A percentile compares a stretch with the other conserved stretches of the same genome.
Evolutionary conservation across 2,113 vertebrate genomes (phyloP).

Genomic region (Serinus canaria): DNA sequence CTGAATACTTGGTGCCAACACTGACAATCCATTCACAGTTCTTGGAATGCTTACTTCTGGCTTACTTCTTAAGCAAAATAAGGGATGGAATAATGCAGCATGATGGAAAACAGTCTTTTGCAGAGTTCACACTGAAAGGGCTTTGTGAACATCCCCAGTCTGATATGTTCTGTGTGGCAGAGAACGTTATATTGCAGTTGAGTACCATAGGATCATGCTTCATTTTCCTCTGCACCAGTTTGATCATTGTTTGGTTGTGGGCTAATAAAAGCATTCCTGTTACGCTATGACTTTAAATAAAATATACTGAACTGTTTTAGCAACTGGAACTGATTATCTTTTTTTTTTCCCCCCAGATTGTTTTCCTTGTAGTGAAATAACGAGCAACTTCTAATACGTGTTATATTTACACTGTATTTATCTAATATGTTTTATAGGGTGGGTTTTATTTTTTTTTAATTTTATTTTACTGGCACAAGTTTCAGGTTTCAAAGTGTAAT

Average conservation of each 20-base stretch:
- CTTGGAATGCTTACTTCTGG: conserved; percentile 25
- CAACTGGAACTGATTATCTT: conserved; percentile 36
- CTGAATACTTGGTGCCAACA: conserved; percentile 11
- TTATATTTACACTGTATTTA: conserved; percentile 43
- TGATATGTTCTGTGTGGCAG: neutral
- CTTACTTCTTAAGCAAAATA: neutral
- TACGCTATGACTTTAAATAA: conserved; percentile 32
- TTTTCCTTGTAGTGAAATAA: conserved; percentile 38
- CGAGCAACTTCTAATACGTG: neutral
- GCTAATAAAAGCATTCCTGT: conserved; percentile 33
- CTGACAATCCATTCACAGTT: neutral
- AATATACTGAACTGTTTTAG: conserved; percentile 27
- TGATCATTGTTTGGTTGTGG: conserved; percentile 36
- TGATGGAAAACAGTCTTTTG: neutral
- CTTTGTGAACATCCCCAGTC: neutral
- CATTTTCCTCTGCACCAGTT: neutral
- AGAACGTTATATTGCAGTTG: neutral
- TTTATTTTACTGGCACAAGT: neutral
- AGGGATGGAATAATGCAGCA: neutral
- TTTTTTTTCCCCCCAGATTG: neutral
- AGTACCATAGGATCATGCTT: neutral
- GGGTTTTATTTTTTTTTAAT: neutral
- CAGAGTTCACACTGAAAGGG: neutral
- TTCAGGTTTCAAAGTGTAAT: conserved; percentile 41
- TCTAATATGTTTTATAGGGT: conserved; percentile 42